Conservation (phyloP, 2,888 invertebrate species). For the Mimachlamys varia region DNA sequence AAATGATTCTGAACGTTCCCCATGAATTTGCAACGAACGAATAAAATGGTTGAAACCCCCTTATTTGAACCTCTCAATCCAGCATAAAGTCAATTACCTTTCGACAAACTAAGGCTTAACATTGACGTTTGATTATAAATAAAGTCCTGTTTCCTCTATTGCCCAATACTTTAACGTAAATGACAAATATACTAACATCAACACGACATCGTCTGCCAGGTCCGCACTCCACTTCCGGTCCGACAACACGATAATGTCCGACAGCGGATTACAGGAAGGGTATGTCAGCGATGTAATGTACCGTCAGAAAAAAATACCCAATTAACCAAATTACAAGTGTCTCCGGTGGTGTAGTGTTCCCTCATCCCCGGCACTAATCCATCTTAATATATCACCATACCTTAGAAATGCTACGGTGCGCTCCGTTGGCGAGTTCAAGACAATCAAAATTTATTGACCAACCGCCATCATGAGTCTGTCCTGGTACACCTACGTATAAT, state of each 20-base stretch:
- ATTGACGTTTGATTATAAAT: neutral
- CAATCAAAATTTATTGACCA: neutral
- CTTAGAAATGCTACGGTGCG: neutral
- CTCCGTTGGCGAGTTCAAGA: neutral
- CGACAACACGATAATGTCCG: neutral
- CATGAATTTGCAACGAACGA: too few species aligned
- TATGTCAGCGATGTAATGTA: slow-evolving; percentile 18
- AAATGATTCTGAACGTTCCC: neutral
- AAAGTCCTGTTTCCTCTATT: neutral
- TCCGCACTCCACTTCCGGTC: neutral
- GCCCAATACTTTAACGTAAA: neutral
- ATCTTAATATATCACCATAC: neutral
- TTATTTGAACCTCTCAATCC: neutral
- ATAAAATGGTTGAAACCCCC: neutral
- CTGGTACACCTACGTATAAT: too few species aligned
- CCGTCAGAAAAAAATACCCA: neutral
- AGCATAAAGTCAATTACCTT: neutral
- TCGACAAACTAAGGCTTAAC: neutral
- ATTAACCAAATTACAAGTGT: neutral
- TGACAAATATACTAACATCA: neutral
- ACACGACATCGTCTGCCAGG: neutral
- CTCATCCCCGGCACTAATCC: neutral
- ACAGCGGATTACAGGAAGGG: neutral
- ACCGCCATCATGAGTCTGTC: neutral
- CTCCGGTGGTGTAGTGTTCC: neutral